Evolutionary conservation across 2,113 vertebrate species (phyloP).

Genomic region (Leucoraja erinaceus): DNA sequence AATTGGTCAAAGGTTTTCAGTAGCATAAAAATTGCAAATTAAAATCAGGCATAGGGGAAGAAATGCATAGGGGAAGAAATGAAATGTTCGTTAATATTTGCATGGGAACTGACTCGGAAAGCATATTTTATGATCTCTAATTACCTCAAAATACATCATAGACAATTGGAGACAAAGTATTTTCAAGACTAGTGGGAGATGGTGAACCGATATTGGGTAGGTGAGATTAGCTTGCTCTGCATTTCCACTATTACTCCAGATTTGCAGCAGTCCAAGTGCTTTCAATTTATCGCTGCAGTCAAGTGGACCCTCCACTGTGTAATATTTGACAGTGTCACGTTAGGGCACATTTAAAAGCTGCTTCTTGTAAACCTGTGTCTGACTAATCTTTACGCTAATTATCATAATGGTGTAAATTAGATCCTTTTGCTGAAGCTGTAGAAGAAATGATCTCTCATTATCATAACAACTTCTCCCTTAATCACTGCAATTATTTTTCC

Average conservation of each 20-base stretch:
- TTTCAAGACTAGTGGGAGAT: not conserved
- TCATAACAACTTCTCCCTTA: not conserved
- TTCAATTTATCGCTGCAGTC: not conserved
- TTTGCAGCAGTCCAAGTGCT: not conserved
- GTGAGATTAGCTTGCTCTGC: not conserved
- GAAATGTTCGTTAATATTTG: not conserved
- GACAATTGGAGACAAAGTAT: not conserved
- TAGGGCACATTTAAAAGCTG: slow-evolving; percentile 14
- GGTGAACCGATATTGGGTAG: not conserved
- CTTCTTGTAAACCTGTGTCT: not conserved
- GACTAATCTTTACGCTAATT: not conserved
- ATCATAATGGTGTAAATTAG: slow-evolving; percentile 8
- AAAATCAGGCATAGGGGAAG: no score
- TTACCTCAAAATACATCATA: no score
- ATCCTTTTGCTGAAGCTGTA: not conserved
- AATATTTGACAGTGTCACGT: not conserved
- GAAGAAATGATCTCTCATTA: not conserved
- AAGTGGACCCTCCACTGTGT: not conserved
- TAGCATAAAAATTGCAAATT: not conserved
- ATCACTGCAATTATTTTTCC: not conserved
- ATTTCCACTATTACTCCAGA: not conserved
- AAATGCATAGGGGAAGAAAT: not conserved
- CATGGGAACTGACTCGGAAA: not conserved
- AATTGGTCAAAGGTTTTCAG: not conserved
- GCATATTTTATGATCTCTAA: no score